Evolutionary conservation across 2,797 vertebrate genomes (phyloP), one percentile per base, ranked within the genome.

Genomic region (Trachurus trachurus): DNA sequence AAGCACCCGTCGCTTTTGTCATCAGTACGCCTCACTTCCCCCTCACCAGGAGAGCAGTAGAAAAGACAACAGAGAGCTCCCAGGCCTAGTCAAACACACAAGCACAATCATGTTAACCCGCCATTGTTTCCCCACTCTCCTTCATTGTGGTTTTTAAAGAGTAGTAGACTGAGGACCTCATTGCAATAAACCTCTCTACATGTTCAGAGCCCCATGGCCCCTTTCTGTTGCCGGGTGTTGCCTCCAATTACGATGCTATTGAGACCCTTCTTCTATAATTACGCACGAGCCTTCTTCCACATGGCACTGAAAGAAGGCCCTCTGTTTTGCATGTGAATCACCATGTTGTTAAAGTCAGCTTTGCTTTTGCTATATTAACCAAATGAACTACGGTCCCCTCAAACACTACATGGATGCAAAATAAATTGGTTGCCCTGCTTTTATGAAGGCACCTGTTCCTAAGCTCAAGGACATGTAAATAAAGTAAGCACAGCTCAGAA

Each of bases 11-110:
- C 79, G 77, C 87, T 93, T 95, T 95, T 94, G 91, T 91, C 90
- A 82, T 93, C 93, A 91, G 84, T 92, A 94, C 77, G 90, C 92
- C 94, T 95, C 93, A 91, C 94, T 95, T 96, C 92, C 92, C 92
- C 82, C 94, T 86, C 92, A 91, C 47, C 64, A 73, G 78, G 89
- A 87, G 91, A 71, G 63, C 66, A 80, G 74, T 34, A 64, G 80
- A 71, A 88, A 90, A 85, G 79, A 91, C 87, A 88, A 86, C 85
- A 92, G 93, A 72, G 74, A 71, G 66, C 78, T 92, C 84, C 87
- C 81, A 90, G 89, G 81, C 84, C 89, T 87, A 77, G 89, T 93
- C 90, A 90, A 93, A 94, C 90, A 93, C 90, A 92, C 93, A 92
- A 94, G 92, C 83, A 80, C 89, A 91, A 82, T 88, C 91, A 89